A percentile compares a stretch with the other conserved stretches of the same genome.
These are phyloP conservation scores for Calameuta filiformis DNA, from an alignment of 2,888 invertebrate species.

Conservation along the genomic window DNA sequence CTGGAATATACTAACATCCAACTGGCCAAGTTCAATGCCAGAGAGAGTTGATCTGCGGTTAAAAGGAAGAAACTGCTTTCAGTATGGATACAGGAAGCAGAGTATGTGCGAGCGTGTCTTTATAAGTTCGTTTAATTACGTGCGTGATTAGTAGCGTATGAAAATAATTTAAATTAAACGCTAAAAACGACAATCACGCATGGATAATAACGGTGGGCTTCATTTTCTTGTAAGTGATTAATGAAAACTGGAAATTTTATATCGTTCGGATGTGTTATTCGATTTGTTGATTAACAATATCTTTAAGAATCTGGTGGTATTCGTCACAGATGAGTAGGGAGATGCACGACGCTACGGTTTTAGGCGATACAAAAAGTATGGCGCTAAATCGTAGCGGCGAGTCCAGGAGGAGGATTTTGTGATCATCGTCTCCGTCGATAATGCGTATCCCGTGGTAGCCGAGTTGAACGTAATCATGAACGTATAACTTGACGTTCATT, in stretches of 20 bases:
- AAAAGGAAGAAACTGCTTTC: conserved; percentile 43
- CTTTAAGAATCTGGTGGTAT: not conserved
- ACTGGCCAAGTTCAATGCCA: conserved; percentile 61
- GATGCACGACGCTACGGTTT: no score
- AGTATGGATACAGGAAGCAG: not conserved
- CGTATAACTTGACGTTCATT: no score
- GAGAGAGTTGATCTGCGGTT: conserved; percentile 54
- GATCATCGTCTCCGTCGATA: no score
- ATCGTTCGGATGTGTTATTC: not conserved
- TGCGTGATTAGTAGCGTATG: not conserved
- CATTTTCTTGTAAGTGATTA: not conserved
- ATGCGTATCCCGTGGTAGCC: no score
- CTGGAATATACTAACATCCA: conserved; percentile 56
- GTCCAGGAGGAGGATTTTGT: no score
- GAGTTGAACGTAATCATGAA: no score
- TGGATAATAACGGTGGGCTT: not conserved
- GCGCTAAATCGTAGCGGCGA: no score
- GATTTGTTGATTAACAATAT: not conserved
- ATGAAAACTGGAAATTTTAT: not conserved
- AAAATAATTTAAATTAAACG: not conserved
- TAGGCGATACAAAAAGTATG: no score
- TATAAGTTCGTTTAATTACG: not conserved
- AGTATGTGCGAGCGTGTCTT: not conserved
- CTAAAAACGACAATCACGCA: not conserved
- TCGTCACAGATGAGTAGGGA: not conserved